These are phyloP conservation scores for Heterotilapia buettikoferi DNA, from an alignment of 2,113 vertebrate species.

Conservation along the genomic window DNA sequence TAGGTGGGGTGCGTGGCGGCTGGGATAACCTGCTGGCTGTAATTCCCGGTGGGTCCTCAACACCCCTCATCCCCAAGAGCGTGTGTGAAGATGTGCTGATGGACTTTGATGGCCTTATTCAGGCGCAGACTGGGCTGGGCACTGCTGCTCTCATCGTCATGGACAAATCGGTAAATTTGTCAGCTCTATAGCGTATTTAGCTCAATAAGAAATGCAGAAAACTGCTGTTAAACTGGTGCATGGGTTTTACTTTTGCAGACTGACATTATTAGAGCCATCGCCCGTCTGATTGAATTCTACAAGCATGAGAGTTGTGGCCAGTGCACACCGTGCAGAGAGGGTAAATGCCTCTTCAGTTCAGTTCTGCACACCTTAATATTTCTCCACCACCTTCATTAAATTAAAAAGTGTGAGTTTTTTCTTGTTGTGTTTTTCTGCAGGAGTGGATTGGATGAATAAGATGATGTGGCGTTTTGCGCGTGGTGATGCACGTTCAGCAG, in stretches of 20 bases:
- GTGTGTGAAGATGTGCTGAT: conserved; percentile 91
- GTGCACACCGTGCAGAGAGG: conserved; percentile 94
- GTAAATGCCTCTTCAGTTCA: conserved; percentile 55
- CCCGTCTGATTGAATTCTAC: conserved; percentile 95
- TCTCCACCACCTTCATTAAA: background rate
- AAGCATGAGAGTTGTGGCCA: conserved; percentile 98
- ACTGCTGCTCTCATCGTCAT: conserved; percentile 91
- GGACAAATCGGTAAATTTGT: conserved; percentile 85
- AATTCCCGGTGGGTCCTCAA: conserved; percentile 93
- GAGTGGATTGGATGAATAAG: conserved; percentile 98
- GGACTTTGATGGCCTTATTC: conserved; percentile 92
- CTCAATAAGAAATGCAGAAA: background rate
- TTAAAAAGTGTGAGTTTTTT: background rate
- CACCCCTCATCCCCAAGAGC: conserved; percentile 85
- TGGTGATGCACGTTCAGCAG: conserved; percentile 77
- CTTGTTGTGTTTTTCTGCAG: conserved; percentile 51
- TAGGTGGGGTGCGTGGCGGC: conserved; percentile 90
- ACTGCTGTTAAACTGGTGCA: background rate
- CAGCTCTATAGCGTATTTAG: background rate
- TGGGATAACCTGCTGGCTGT: conserved; percentile 95
- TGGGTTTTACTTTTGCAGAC: conserved; percentile 66
- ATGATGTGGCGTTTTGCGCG: conserved; percentile 93
- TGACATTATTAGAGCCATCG: conserved; percentile 84
- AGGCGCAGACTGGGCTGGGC: conserved; percentile 88
- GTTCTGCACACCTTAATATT: background rate